Conservation (phyloP, 2,797 vertebrate species). For the Nannoperca obscura region DNA sequence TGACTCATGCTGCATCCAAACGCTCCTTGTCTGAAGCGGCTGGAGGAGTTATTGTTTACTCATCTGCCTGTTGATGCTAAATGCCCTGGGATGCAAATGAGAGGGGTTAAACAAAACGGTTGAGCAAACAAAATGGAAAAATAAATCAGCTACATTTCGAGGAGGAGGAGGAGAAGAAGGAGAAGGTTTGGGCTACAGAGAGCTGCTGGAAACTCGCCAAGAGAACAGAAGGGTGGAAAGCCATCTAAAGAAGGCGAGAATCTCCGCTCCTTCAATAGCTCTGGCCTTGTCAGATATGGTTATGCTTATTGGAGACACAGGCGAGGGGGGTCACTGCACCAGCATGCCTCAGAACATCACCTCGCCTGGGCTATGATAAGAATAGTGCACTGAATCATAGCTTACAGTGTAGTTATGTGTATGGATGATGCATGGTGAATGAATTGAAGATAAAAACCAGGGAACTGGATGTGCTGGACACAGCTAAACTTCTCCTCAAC, state of each 20-base stretch:
- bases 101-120: constrained; percentile 28
- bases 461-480: constrained; percentile 57
- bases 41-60: constrained; percentile 53
- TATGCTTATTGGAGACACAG: constrained; percentile 78
- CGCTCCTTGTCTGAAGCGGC: constrained; percentile 23
- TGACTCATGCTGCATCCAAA: constrained; percentile 26
- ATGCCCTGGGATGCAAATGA: constrained; percentile 29
- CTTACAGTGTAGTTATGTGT: constrained; percentile 69
- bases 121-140: constrained; percentile 51
- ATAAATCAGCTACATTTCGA: constrained; percentile 37
- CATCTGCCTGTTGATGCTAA: constrained; percentile 59
- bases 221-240: constrained; percentile 70
- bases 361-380: constrained; percentile 69
- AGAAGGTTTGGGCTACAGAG: constrained; percentile 35
- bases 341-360: constrained; percentile 76
- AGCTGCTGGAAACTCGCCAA: constrained; percentile 57
- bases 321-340: constrained; percentile 77
- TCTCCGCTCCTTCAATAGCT: constrained; percentile 64
- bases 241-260: constrained; percentile 68
- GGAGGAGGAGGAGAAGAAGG: constrained; percentile 8
- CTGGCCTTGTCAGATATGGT: constrained; percentile 82
- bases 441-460: constrained; percentile 65
- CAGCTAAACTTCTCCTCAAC: constrained; percentile 20
- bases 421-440: constrained; percentile 72
- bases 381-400: constrained; percentile 78